These are phyloP conservation scores for Hypena proboscidalis DNA, from an alignment of 2,888 invertebrate genomes.

Conservation along the genomic window DNA sequence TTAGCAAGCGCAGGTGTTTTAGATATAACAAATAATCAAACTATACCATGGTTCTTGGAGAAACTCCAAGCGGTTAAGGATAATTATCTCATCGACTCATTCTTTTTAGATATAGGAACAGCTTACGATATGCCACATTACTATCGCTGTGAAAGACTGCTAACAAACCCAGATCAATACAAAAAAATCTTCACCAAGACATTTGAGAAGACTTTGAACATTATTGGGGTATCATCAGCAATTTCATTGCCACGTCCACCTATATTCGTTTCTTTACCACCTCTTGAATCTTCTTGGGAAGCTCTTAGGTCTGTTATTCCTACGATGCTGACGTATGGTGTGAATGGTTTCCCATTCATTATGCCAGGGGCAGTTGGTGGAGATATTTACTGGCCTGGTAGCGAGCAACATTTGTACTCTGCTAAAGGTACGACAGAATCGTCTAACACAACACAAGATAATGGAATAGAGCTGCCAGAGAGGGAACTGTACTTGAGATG, in stretches of 20 bases:
- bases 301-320: conserved; percentile 93
- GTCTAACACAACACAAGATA: conserved; percentile 68
- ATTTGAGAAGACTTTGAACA: conserved; percentile 86
- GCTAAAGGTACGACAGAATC: conserved; percentile 75
- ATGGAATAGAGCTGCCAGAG: conserved; percentile 86
- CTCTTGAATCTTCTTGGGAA: conserved; percentile 95
- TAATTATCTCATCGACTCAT: conserved; percentile 93
- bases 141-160: conserved; percentile 90
- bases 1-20: conserved; percentile 92
- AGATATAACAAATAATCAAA: conserved; percentile 93
- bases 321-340: conserved; percentile 93
- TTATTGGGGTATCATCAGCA: conserved; percentile 94
- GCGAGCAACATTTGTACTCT: conserved; percentile 82
- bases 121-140: conserved; percentile 95
- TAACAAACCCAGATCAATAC: conserved; percentile 93
- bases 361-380: conserved; percentile 98
- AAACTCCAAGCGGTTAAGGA: conserved; percentile 89
- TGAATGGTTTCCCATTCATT: conserved; percentile 96
- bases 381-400: conserved; percentile 88
- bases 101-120: conserved; percentile 92
- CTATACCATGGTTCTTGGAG: conserved; percentile 91
- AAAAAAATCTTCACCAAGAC: conserved; percentile 89
- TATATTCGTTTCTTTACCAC: conserved; percentile 93
- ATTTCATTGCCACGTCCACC: conserved; percentile 93
- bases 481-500: conserved; percentile 95